Conservation (phyloP, 2,113 vertebrate genomes). For the Tragelaphus scriptus region DNA sequence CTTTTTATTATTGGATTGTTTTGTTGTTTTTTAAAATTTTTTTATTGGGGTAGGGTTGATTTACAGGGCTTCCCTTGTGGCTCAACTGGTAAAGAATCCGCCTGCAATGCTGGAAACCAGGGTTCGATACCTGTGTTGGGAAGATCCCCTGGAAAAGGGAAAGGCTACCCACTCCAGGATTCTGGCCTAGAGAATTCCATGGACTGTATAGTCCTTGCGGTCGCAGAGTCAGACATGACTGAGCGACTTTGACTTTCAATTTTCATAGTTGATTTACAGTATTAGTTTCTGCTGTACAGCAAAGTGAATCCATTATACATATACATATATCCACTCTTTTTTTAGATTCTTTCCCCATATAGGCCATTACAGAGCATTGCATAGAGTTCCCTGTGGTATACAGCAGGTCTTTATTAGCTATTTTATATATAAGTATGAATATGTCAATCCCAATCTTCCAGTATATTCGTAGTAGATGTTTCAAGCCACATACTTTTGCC, state of each 20-base stretch:
- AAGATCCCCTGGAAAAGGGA: not conserved
- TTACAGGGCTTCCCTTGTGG: not conserved
- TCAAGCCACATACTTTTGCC: not conserved
- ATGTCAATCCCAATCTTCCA: not conserved
- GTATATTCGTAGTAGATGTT: not conserved
- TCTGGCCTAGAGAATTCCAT: not conserved
- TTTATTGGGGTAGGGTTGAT: not conserved
- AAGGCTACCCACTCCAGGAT: not conserved
- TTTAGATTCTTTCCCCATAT: not conserved
- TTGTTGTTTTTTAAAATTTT: not conserved
- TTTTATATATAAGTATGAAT: not conserved
- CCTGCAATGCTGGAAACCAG: not conserved
- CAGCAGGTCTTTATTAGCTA: not conserved
- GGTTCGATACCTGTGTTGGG: not conserved
- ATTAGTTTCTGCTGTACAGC: not conserved
- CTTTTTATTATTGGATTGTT: not conserved
- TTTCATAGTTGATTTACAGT: not conserved
- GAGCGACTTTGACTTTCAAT: not conserved
- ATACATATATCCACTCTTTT: not conserved
- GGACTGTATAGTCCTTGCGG: not conserved
- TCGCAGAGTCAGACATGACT: not conserved
- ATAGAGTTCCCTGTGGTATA: not conserved
- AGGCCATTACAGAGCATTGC: not conserved
- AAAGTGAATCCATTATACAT: not conserved
- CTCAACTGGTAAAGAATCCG: not conserved